Evolutionary conservation across 2,888 invertebrate genomes (phyloP).

Genomic region (Hemistola chrysoprasaria): DNA sequence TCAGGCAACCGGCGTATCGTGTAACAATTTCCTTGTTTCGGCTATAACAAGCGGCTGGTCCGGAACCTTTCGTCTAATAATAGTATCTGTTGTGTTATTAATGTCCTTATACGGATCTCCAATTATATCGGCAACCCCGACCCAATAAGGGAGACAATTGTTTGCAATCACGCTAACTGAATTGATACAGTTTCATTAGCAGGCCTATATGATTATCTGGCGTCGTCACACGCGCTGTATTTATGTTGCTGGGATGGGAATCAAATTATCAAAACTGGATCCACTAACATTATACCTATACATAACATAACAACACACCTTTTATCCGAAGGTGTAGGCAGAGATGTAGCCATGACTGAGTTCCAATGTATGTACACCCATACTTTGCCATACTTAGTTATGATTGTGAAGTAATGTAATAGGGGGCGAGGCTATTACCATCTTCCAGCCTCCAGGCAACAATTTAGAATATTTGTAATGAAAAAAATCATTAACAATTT

Average conservation of each 20-base stretch:
- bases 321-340: no score
- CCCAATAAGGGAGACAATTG: constrained; percentile 31
- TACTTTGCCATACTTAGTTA: no score
- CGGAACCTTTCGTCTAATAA: constrained; percentile 58
- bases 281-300: no score
- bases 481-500: no score
- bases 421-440: no score
- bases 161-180: constrained; percentile 41
- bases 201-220: constrained; percentile 28
- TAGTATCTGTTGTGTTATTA: constrained; percentile 74
- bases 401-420: no score
- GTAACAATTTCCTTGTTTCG: constrained; percentile 66
- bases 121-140: constrained; percentile 58
- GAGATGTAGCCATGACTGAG: no score
- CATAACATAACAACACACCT: no score
- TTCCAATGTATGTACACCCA: no score
- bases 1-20: constrained; percentile 51
- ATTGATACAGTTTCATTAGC: constrained; percentile 35
- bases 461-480: no score
- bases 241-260: constrained; percentile 10
- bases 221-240: constrained; percentile 6
- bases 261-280: no score
- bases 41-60: constrained; percentile 58
- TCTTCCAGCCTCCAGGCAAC: no score
- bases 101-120: constrained; percentile 67